Evolutionary conservation across 2,888 invertebrate genomes (phyloP).

Genomic region (Macrostomum cliftonense): DNA sequence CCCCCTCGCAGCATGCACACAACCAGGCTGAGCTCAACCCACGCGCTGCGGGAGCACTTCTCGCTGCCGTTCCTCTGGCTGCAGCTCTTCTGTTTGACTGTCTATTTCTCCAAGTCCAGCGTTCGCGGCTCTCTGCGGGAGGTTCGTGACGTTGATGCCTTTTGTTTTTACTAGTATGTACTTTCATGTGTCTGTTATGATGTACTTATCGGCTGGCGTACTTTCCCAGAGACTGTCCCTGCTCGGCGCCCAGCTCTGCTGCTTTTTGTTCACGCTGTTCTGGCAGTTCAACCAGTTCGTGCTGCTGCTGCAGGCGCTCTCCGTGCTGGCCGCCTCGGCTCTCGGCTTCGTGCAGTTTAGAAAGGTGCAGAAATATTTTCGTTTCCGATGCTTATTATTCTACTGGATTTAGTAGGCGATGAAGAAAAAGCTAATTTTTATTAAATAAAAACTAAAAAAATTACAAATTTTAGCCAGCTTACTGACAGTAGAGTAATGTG

Average conservation of each 20-base stretch:
- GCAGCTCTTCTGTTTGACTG: conserved; percentile 31
- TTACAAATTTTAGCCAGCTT: no score
- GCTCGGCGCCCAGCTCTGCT: conserved; percentile 16
- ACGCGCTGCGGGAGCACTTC: conserved; percentile 36
- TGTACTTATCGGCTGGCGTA: no score
- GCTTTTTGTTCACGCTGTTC: conserved; percentile 34
- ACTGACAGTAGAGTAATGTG: no score
- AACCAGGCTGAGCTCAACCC: conserved; percentile 31
- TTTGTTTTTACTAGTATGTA: no score
- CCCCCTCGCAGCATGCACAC: conserved; percentile 34
- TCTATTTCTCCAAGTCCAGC: conserved; percentile 8
- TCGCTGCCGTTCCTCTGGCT: conserved; percentile 37
- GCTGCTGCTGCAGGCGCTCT: conserved; percentile 33
- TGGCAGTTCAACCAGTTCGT: conserved; percentile 42
- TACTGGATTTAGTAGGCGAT: no score
- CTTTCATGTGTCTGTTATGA: conserved; percentile 9
- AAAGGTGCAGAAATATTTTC: conserved; percentile 20
- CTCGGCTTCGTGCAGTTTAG: conserved; percentile 24
- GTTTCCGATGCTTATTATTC: no score
- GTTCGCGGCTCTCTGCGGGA: background rate
- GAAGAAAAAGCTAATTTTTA: no score
- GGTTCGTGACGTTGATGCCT: background rate
- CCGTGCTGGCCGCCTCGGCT: conserved; percentile 31
- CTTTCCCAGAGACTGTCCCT: conserved; percentile 14
- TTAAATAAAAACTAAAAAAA: no score